Evolutionary conservation across 2,888 invertebrate species (phyloP).

Genomic region (Lutraria lutraria): DNA sequence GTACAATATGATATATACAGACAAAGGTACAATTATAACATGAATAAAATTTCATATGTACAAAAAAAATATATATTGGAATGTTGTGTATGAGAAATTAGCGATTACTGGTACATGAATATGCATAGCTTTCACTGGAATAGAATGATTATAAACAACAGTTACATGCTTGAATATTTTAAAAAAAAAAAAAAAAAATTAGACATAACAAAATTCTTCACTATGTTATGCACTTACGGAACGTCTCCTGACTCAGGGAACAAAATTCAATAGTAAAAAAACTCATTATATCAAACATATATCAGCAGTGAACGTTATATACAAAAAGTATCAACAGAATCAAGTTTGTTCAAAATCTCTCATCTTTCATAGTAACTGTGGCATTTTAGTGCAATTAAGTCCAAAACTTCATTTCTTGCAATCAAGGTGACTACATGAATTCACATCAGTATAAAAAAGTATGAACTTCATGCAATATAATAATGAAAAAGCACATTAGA

Average conservation of each 20-base stretch:
- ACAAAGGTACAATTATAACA: neutral
- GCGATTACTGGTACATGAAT: conserved; percentile 17
- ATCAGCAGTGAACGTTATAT: no score
- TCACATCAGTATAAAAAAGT: neutral
- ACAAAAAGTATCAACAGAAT: no score
- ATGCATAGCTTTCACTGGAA: conserved; percentile 26
- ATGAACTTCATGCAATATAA: neutral
- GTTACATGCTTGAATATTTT: neutral
- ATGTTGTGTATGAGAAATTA: conserved; percentile 50
- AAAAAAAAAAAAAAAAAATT: neutral
- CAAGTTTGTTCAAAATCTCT: no score
- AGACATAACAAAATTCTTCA: neutral
- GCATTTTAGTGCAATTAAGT: neutral
- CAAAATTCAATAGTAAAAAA: no score
- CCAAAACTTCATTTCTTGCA: neutral
- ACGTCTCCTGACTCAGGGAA: no score
- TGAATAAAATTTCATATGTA: neutral
- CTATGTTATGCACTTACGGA: neutral
- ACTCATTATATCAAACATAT: no score
- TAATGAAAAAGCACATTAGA: neutral
- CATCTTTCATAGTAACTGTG: no score
- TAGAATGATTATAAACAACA: neutral
- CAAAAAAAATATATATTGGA: conserved; percentile 21
- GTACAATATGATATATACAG: neutral
- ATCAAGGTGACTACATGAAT: neutral